Evolutionary conservation across 2,888 invertebrate genomes (phyloP).

Genomic region (Parapristionchus giblindavisi): DNA sequence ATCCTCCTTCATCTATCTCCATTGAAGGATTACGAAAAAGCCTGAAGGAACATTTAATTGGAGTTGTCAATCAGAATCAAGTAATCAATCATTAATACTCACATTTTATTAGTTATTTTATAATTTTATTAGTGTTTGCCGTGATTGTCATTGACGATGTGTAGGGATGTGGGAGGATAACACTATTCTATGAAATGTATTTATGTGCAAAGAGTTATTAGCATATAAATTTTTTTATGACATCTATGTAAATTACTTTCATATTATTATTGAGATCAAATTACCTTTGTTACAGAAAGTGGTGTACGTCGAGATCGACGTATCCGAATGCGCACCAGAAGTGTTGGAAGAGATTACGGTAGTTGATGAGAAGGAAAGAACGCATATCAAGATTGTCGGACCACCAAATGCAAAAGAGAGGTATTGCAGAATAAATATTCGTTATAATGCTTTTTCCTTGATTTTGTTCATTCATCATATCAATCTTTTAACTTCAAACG

Average conservation of each 20-base stretch:
- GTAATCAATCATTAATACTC: no score
- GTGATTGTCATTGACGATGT: not conserved
- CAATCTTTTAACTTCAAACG: no score
- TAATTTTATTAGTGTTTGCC: not conserved
- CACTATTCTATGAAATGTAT: no score
- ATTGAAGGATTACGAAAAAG: not conserved
- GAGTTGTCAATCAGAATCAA: conserved; percentile 6
- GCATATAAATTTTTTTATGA: no score
- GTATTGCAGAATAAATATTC: no score
- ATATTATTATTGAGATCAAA: not conserved
- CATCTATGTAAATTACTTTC: no score
- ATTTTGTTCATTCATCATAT: not conserved
- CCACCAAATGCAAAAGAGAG: no score
- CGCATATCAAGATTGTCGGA: no score
- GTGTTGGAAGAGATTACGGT: conserved; percentile 12
- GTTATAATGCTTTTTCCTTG: no score
- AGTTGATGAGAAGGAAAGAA: no score
- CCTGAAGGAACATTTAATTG: not conserved
- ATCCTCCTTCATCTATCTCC: not conserved
- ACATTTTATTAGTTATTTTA: not conserved
- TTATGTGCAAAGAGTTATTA: no score
- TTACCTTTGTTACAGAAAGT: conserved; percentile 25
- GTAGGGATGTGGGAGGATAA: not conserved
- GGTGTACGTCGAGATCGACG: conserved; percentile 27
- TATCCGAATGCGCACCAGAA: not conserved